Base-by-base conservation (phyloP, 1,140 invertebrate species). In the Steinernema khuongi region DNA sequence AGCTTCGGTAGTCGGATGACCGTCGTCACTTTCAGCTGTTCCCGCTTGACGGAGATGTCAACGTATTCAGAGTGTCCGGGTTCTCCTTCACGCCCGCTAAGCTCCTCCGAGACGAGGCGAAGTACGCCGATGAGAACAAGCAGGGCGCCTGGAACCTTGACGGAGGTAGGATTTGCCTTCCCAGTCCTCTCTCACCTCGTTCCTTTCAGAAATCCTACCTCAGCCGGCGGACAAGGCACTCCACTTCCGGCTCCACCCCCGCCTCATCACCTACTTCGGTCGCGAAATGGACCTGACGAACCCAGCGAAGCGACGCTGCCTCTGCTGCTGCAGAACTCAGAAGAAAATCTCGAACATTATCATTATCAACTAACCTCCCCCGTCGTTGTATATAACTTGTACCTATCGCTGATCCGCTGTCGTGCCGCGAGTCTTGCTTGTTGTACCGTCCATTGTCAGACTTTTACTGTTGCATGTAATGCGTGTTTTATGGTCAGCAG, bases 81-180 rank as follows among this genome's bases (percentile, higher is more conserved):
- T 84, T 79, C 79, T 81, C 80, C 14, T 84, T 81, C 71, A 83
- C 83, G 19, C 83, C 83, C 0, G 81, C 72, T 29, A 67, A 74
- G 2, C n/a, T 80, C 1, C 26, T 83, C 30, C 18, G 50, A 17
- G 31, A 36, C 29, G 22, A 71, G 31, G 68, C 36, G 26, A 67
- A 28, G 17, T 74, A 80, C 19, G 72, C 78, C 1, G 70, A 75
- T 32, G 77, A 71, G n/a, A 30, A 41, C 14, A 70, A 82, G 30
- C 80, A 77, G 68, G 83, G 83, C n/a, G 79, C 79, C 1, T 84
- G 83, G 83, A 84, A 84, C 74, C 68, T 84, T 14, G 78, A 80
- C 44, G 79, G 78, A 70, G 78, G 75, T 36, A 79, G 68, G 74
- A 41, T 73, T 78, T 67, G 19, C 41, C 31, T 75, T 66, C 1